Conservation (phyloP, 2,888 invertebrate species). For the Melanotus villosus region DNA sequence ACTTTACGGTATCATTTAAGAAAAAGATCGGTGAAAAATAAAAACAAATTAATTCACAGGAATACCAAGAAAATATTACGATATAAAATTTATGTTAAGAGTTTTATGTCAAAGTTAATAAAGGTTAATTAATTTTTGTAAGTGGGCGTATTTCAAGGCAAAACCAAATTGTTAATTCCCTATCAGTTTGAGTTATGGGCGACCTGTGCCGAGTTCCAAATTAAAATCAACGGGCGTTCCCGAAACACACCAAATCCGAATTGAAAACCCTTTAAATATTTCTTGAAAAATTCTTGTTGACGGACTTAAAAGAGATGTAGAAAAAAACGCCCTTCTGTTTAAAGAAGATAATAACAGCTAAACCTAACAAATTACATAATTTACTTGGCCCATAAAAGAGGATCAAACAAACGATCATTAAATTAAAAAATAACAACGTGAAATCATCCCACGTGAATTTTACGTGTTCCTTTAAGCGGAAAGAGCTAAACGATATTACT, state of each 20-base stretch:
- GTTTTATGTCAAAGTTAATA: slow-evolving; percentile 30
- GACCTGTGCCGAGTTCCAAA: slow-evolving; percentile 13
- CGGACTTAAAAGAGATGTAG: background rate
- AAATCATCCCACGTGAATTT: slow-evolving; percentile 31
- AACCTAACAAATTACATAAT: slow-evolving; percentile 32
- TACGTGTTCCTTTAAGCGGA: slow-evolving; percentile 17
- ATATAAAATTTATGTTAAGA: slow-evolving; percentile 15
- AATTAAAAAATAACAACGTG: slow-evolving; percentile 29
- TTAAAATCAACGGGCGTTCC: slow-evolving; percentile 13
- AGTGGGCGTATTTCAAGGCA: slow-evolving; percentile 33
- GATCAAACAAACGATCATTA: slow-evolving; percentile 34
- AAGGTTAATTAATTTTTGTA: slow-evolving; percentile 33
- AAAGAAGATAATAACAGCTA: background rate
- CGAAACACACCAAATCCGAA: background rate
- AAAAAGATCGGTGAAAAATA: no score
- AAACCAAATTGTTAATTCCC: slow-evolving; percentile 25
- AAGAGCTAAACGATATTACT: slow-evolving; percentile 13
- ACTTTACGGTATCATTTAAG: no score
- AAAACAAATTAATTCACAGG: background rate
- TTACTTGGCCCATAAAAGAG: slow-evolving; percentile 32
- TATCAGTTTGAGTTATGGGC: slow-evolving; percentile 15
- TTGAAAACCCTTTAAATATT: background rate
- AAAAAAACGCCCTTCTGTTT: background rate
- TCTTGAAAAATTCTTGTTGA: background rate
- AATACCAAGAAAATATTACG: slow-evolving; percentile 4